Evolutionary conservation across 2,113 vertebrate genomes (phyloP).

Genomic region (Cisticola juncidis): DNA sequence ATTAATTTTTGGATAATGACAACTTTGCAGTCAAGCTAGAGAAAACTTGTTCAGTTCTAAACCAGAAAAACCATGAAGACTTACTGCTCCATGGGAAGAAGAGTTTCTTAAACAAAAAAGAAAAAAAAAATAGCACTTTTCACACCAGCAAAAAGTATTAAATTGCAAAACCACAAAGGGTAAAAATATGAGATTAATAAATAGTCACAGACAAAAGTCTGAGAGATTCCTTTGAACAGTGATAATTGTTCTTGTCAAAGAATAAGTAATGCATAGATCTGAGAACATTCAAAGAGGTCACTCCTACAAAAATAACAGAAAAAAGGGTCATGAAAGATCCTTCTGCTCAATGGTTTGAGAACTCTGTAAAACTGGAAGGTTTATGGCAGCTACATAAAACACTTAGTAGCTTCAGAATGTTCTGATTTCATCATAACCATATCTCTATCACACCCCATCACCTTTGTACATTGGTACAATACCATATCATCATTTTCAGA

Average conservation of each 20-base stretch:
- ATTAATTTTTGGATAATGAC: background rate
- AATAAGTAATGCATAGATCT: background rate
- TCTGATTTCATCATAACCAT: background rate
- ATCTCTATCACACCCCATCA: background rate
- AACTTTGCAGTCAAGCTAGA: background rate
- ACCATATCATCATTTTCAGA: background rate
- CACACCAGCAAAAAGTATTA: background rate
- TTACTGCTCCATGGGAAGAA: background rate
- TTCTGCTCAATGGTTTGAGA: background rate
- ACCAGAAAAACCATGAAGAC: background rate
- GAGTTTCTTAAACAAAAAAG: background rate
- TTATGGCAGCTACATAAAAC: background rate
- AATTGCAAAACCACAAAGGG: background rate
- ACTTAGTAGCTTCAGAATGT: background rate
- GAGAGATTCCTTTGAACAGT: background rate
- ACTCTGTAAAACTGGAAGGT: background rate
- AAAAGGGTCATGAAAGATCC: background rate
- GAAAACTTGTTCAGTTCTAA: background rate
- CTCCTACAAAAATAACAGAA: background rate
- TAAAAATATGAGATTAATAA: background rate
- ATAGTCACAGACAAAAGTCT: background rate
- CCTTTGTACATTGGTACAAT: background rate
- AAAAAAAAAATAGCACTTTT: background rate
- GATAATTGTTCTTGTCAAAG: background rate
- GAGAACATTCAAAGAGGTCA: fast-evolving